Percentiles rank a stretch among this genome's conserved stretches.
phyloP scores from a whole-genome alignment of 2,888 invertebrate species.

The Bombyx huttoni region DNA sequence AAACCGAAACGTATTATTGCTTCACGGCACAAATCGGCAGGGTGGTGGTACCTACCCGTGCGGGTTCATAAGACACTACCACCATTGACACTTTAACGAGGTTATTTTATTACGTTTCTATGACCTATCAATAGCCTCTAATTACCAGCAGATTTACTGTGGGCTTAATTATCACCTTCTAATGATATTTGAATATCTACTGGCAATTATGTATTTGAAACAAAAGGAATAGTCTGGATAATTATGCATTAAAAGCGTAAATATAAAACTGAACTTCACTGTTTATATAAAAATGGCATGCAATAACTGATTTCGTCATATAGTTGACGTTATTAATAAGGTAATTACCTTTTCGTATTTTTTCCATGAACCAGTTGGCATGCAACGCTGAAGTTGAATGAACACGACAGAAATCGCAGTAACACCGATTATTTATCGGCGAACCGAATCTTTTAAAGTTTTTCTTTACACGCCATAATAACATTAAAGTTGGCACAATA shows the following conservation, averaged over 20 bases:
- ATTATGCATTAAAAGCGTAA: not conserved
- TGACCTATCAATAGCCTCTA: no score
- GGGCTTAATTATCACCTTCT: no score
- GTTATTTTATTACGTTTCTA: no score
- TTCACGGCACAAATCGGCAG: no score
- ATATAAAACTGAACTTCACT: not conserved
- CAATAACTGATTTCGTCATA: not conserved
- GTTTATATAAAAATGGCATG: not conserved
- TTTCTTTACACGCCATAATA: slow-evolving; percentile 39
- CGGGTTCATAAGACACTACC: no score
- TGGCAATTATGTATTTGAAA: no score
- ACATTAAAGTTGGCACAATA: slow-evolving; percentile 33
- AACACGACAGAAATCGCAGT: slow-evolving; percentile 21
- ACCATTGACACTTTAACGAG: no score
- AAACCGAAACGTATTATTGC: no score
- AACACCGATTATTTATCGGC: slow-evolving; percentile 25
- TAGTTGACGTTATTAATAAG: not conserved
- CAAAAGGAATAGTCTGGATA: no score
- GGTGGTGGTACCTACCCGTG: no score
- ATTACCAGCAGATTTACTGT: no score
- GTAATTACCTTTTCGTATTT: not conserved
- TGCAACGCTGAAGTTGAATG: not conserved
- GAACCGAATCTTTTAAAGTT: slow-evolving; percentile 29
- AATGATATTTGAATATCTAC: no score
- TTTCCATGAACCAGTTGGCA: not conserved